phyloP scores from a whole-genome alignment of 2,113 vertebrate genomes.

The Mustela nigripes region DNA sequence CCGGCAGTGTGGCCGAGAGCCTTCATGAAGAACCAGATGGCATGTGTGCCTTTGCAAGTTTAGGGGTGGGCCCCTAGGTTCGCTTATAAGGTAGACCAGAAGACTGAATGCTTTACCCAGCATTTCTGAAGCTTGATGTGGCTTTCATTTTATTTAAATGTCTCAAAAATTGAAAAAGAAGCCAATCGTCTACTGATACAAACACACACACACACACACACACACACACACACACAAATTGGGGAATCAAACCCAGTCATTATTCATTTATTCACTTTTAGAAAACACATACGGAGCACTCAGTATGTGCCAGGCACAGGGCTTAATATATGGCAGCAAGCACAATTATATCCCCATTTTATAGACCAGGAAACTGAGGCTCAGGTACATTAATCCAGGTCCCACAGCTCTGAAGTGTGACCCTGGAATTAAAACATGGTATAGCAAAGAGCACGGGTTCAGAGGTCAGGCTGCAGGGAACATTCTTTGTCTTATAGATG shows the following conservation, averaged over 20 bases:
- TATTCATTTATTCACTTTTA: slow-evolving; percentile 25
- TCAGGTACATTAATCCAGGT: not conserved
- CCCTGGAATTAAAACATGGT: not conserved
- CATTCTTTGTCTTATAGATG: not conserved
- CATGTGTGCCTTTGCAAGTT: not conserved
- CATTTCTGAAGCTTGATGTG: not conserved
- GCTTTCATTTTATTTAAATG: slow-evolving; percentile 40
- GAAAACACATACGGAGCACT: not conserved
- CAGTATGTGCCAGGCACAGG: not conserved
- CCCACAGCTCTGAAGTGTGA: slow-evolving; percentile 1
- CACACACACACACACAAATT: not conserved
- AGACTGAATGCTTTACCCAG: not conserved
- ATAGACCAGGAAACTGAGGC: slow-evolving; percentile 37
- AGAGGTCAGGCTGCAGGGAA: not conserved
- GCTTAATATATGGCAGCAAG: not conserved
- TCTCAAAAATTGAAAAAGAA: slow-evolving; percentile 35
- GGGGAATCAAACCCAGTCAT: not conserved
- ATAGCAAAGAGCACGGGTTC: not conserved
- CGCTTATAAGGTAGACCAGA: not conserved
- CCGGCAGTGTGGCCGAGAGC: not conserved
- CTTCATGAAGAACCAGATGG: not conserved
- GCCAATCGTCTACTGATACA: not conserved
- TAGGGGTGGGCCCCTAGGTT: not conserved
- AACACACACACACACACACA: not conserved
- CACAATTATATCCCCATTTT: not conserved